Conservation (phyloP, 1,140 invertebrate species). For the Hyposmocoma kahamanoa region DNA sequence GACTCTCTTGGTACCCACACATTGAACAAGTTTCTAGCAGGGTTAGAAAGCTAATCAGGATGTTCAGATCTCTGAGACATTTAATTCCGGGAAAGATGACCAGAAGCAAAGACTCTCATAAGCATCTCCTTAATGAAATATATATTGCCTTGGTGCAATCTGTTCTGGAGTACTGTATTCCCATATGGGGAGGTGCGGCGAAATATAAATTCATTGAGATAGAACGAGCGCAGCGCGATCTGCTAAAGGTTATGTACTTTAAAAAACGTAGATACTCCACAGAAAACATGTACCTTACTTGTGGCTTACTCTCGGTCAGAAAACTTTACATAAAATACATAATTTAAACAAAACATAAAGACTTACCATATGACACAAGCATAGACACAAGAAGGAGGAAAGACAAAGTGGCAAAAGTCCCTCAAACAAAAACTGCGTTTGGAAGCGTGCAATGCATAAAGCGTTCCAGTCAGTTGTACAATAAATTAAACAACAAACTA, state of each 20-base stretch:
- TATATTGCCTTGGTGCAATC: conserved; percentile 1
- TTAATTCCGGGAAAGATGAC: neutral
- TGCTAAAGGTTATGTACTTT: conserved; percentile 6
- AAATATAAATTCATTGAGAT: neutral
- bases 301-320: too few species aligned
- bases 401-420: too few species aligned
- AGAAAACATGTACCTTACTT: neutral
- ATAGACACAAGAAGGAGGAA: too few species aligned
- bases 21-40: neutral
- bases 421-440: too few species aligned
- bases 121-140: neutral
- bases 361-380: too few species aligned
- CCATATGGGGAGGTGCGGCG: conserved; percentile 3
- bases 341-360: too few species aligned
- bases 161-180: conserved; percentile 1
- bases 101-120: too few species aligned
- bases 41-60: neutral
- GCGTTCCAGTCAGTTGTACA: too few species aligned
- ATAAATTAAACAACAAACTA: too few species aligned
- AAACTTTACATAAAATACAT: too few species aligned
- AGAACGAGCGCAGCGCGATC: neutral
- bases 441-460: too few species aligned
- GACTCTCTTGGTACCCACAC: neutral
- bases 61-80: neutral
- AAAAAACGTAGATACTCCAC: neutral